These are phyloP conservation scores for Apeira syringaria DNA, from an alignment of 2,888 invertebrate species.

Conservation along the genomic window DNA sequence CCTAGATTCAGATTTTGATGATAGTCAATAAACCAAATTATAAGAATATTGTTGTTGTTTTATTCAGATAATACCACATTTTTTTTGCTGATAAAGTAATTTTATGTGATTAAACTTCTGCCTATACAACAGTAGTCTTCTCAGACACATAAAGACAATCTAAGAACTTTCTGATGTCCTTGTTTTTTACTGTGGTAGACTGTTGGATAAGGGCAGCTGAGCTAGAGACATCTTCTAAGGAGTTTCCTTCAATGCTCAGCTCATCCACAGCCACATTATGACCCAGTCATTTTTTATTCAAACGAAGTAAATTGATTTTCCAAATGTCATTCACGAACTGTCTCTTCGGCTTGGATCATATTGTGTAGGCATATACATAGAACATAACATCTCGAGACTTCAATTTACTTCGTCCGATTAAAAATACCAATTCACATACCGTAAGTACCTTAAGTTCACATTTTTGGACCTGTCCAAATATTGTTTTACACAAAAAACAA, in stretches of 20 bases:
- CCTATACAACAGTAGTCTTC: conserved; percentile 96
- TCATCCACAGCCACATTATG: too few relatives aligned
- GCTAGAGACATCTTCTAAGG: conserved; percentile 98
- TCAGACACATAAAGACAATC: conserved; percentile 99
- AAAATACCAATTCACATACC: background rate
- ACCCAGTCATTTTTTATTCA: background rate
- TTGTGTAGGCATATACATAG: background rate
- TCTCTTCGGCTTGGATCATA: background rate
- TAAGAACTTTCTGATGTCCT: conserved; percentile 99
- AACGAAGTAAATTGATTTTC: background rate
- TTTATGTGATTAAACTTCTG: conserved; percentile 85
- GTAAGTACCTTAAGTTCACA: background rate
- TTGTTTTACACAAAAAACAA: background rate
- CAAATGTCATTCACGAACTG: background rate
- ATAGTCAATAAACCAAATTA: conserved; percentile 1
- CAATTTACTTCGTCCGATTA: background rate
- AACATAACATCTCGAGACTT: background rate
- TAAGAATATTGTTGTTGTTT: background rate
- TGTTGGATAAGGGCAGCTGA: conserved; percentile 99
- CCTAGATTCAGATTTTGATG: conserved; percentile 1
- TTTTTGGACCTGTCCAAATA: background rate
- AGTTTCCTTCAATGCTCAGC: conserved; percentile 97
- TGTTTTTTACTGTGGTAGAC: conserved; percentile 99
- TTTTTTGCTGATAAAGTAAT: conserved; percentile 39
- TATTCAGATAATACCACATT: background rate